Base-by-base conservation (phyloP, 2,888 invertebrate genomes). In the Perithous albicinctus region DNA sequence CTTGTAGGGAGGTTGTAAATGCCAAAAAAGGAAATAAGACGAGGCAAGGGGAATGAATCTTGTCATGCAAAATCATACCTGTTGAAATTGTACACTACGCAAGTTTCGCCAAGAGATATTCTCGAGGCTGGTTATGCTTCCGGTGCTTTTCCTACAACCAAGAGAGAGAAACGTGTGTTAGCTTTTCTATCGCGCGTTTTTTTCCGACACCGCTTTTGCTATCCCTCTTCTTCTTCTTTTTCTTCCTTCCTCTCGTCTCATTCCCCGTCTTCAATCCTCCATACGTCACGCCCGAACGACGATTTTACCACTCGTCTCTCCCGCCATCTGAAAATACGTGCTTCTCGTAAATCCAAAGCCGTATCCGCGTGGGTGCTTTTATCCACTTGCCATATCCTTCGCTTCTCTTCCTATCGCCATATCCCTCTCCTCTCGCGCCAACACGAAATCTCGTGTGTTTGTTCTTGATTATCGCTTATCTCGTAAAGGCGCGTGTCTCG, bases 401-500 rank as follows among this genome's bases (percentile, higher is more conserved):
- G 43, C 46, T 29, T 48, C 54, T 46, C 73, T 54, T 69, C n/a
- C n/a, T n/a, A n/a, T n/a, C 64, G 6, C 46, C 64, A 43, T 26
- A 12, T 23, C 46, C 32, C 56, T 63, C 18, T 63, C 18, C 15
- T 35, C 38, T 54, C 46, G 15, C 20, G n/a, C 73, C 72, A 41
- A 10, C 63, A 23, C 46, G 54, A 61, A 73, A 73, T 80, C 64
- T 74, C 76, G 64, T 76, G 26, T 83, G 76, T 83, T 84, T 84
- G 73, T 76, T 76, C 77, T 80, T 78, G 73, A 77, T 82, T 84
- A 84, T 80, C 72, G 75, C 79, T 82, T 74, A 67, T 74, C 72
- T 70, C 75, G 66, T 73, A 51, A 66, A 46, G 72, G 51, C 64
- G 66, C 51, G 73, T 59, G 54, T 72, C 70, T 80, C 51, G 54